These are phyloP conservation scores for Dunckerocampus dactyliophorus DNA, from an alignment of 2,113 vertebrate species.

Conservation along the genomic window DNA sequence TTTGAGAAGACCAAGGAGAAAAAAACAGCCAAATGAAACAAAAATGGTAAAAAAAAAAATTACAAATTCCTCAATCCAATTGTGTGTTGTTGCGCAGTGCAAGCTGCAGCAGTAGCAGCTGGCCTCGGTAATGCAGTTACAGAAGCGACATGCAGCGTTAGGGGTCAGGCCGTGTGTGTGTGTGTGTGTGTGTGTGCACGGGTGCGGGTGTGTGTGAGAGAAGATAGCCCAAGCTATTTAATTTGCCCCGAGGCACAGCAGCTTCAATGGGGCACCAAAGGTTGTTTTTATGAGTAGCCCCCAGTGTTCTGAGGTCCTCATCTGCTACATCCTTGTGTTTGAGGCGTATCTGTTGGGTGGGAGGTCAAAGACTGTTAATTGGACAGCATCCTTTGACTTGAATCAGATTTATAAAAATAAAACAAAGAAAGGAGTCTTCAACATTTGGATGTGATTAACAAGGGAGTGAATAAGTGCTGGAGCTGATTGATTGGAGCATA, in stretches of 20 bases:
- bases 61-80: conserved; percentile 91
- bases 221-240: conserved; percentile 46
- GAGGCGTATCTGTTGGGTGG: conserved; percentile 35
- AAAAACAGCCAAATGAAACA: conserved; percentile 70
- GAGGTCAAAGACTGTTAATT: conserved; percentile 64
- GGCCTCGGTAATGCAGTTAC: conserved; percentile 92
- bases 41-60: conserved; percentile 56
- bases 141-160: conserved; percentile 68
- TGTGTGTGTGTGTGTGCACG: conserved; percentile 23
- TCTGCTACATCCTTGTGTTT: conserved; percentile 33
- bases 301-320: conserved; percentile 46
- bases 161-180: conserved; percentile 78
- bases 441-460: conserved; percentile 58
- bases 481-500: conserved; percentile 45
- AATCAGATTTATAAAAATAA: conserved; percentile 31
- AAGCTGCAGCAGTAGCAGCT: conserved; percentile 78
- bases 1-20: conserved; percentile 63
- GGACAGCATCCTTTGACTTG: conserved; percentile 62
- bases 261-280: conserved; percentile 50
- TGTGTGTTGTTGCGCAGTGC: conserved; percentile 83
- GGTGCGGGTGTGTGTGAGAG: conserved; percentile 30
- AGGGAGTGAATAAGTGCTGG: conserved; percentile 39
- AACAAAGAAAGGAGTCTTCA: conserved; percentile 25
- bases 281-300: conserved; percentile 53
- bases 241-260: conserved; percentile 48